Percentiles rank a stretch among this genome's conserved stretches.
Conservation (phyloP, 2,797 vertebrate species). For the Chiloscyllium punctatum region DNA sequence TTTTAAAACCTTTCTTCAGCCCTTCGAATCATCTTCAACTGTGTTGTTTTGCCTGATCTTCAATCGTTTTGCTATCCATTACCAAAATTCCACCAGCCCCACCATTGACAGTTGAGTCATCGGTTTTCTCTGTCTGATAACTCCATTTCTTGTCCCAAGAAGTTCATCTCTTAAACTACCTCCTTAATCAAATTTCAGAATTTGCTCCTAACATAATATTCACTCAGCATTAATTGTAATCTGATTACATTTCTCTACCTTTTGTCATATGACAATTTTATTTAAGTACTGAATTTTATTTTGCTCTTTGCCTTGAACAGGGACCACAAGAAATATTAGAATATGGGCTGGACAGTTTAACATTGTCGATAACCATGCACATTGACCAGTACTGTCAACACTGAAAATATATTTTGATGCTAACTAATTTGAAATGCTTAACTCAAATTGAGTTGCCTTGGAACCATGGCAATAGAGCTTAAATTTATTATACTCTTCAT, state of each 20-base stretch:
- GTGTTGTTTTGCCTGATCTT: background rate
- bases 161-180: background rate
- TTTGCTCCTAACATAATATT: background rate
- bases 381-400: background rate
- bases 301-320: background rate
- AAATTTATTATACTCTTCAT: background rate
- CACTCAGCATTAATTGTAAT: background rate
- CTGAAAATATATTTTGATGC: constrained; percentile 8
- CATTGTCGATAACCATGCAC: background rate
- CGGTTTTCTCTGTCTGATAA: background rate
- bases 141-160: background rate
- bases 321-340: background rate
- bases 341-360: background rate
- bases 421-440: constrained; percentile 4
- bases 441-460: constrained; percentile 33
- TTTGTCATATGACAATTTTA: background rate
- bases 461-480: constrained; percentile 1
- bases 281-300: background rate
- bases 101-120: background rate
- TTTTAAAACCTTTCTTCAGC: background rate
- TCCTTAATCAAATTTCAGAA: background rate
- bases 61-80: background rate
- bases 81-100: background rate
- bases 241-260: background rate
- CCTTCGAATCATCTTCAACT: background rate